Evolutionary conservation across 1,140 invertebrate genomes (phyloP).

Genomic region (Sweltsa coloradensis): DNA sequence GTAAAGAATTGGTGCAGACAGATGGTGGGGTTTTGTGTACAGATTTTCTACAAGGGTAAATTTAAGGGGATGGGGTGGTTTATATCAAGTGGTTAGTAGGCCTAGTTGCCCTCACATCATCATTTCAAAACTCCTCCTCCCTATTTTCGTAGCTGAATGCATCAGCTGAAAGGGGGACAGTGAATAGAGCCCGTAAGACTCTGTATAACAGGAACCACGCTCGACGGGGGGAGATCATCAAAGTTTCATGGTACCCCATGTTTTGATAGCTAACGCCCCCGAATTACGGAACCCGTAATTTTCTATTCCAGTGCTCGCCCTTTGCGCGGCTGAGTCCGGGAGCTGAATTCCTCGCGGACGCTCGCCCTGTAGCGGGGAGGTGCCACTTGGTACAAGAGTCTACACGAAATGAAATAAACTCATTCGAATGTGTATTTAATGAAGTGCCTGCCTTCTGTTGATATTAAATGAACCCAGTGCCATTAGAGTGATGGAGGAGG

Average conservation of each 20-base stretch:
- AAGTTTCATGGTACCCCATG: slow-evolving; percentile 12
- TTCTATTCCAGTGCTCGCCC: too few species aligned
- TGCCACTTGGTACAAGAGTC: background rate
- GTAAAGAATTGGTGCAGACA: slow-evolving; percentile 1
- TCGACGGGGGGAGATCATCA: slow-evolving; percentile 10
- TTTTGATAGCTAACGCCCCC: slow-evolving; percentile 13
- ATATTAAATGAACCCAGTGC: too few species aligned
- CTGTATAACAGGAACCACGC: background rate
- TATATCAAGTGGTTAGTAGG: background rate
- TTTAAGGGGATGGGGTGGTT: background rate
- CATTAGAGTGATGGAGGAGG: too few species aligned
- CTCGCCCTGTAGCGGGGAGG: background rate
- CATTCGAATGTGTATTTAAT: slow-evolving; percentile 9
- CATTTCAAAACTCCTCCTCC: background rate
- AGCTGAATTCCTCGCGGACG: background rate
- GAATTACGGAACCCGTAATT: slow-evolving; percentile 10
- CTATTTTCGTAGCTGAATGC: slow-evolving; percentile 1
- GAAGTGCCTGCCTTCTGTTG: slow-evolving; percentile 5
- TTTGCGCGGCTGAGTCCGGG: background rate
- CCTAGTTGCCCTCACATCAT: slow-evolving; percentile 6
- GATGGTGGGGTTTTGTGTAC: slow-evolving; percentile 8
- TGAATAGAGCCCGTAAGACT: background rate
- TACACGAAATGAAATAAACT: slow-evolving; percentile 3
- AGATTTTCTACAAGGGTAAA: background rate
- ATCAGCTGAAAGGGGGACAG: background rate